Evolutionary conservation across 2,797 vertebrate genomes (phyloP), one percentile per base, ranked within the genome.

Genomic region (Bovichtus diacanthus): DNA sequence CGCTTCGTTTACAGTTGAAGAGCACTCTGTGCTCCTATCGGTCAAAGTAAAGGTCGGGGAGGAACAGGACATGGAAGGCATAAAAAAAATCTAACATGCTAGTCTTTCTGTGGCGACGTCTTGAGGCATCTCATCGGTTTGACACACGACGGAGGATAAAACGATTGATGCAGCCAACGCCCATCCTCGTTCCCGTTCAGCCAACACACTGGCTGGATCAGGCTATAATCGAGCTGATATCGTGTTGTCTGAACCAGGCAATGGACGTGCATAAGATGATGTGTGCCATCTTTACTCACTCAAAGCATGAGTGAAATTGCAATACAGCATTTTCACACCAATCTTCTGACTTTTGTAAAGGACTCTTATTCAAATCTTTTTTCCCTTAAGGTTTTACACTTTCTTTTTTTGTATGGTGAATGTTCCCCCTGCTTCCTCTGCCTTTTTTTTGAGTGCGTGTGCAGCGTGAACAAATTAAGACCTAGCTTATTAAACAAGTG

Each of bases 401-500:
- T 25, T 58, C 44, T 55, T 58, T 38, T 21, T 6, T 49, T 27
- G 1, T 0, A 11, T 31, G 7, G 25, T 12, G 23, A 70, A 43
- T 11, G 38, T 50, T 38, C 5, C 29, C 29, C 4, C 5, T 59
- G 19, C 43, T 25, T 67, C 54, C 46, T 50, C 41, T 72, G 41
- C 44, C 43, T 70, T 56, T 74, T 21, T 38, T 53, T n/a, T n/a
- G n/a, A n/a, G n/a, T 67, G 61, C 8, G 53, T 15, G 10, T 49
- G n/a, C 79, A 43, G 25, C 10, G 19, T 63, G 68, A 80, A 56
- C 74, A 75, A 81, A 88, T 85, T 70, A 83, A 72, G 69, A 67
- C 50, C 50, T 6, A 56, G 87, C 75, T 88, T 87, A 89, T 90
- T 90, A 87, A 88, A 80, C 74, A 74, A 89, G 83, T 75, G 78